Conservation (phyloP, 2,888 invertebrate species). For the Geotrupes spiniger region DNA sequence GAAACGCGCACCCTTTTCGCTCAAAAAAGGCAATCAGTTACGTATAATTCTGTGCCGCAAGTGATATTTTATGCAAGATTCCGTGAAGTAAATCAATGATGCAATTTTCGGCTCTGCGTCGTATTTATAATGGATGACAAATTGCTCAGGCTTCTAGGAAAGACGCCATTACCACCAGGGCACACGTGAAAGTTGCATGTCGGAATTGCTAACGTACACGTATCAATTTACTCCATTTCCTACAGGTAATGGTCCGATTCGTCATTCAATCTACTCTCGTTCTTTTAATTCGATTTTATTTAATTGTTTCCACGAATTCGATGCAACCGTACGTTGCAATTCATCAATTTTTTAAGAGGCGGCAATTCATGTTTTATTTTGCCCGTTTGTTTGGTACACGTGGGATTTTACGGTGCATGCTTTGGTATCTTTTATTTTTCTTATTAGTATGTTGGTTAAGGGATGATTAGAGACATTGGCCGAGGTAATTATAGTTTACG, state of each 20-base stretch:
- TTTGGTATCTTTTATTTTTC: too few species aligned
- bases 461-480: too few species aligned
- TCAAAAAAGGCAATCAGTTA: background rate
- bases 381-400: too few species aligned
- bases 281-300: slow-evolving; percentile 8
- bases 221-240: slow-evolving; percentile 27
- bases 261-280: slow-evolving; percentile 14
- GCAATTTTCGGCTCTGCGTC: slow-evolving; percentile 30
- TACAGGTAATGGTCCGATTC: slow-evolving; percentile 13
- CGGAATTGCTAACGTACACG: slow-evolving; percentile 30
- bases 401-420: too few species aligned
- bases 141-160: slow-evolving; percentile 29
- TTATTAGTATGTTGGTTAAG: too few species aligned
- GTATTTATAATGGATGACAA: slow-evolving; percentile 28
- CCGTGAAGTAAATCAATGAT: slow-evolving; percentile 29
- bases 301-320: slow-evolving; percentile 14
- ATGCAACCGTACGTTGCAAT: slow-evolving; percentile 8
- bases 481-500: too few species aligned
- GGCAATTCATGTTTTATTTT: too few species aligned
- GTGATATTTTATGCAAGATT: slow-evolving; percentile 24
- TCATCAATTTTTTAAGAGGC: slow-evolving; percentile 11
- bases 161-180: slow-evolving; percentile 22
- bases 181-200: slow-evolving; percentile 30
- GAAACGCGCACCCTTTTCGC: too few species aligned
- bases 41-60: background rate